Conservation (phyloP, 1,140 invertebrate genomes). For the Dendrolimus punctatus region DNA sequence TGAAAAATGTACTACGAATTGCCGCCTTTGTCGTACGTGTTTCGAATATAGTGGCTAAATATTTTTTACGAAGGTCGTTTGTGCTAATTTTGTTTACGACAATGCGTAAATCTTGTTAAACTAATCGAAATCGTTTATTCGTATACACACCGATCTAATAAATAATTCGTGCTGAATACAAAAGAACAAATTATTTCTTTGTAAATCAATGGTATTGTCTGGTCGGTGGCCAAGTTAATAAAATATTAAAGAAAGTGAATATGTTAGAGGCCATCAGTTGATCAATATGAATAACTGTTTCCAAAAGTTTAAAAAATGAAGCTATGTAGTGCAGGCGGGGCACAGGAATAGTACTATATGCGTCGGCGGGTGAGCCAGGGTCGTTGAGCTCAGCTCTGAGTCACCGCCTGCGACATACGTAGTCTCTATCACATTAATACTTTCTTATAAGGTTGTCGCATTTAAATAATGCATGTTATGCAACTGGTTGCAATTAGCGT, state of each 20-base stretch:
- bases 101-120: conserved; percentile 9
- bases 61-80: conserved; percentile 11
- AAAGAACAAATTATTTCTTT: conserved; percentile 1
- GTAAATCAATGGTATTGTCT: too few relatives aligned
- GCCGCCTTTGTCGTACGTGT: neutral
- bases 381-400: conserved; percentile 52
- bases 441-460: conserved; percentile 65
- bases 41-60: conserved; percentile 2
- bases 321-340: conserved; percentile 35
- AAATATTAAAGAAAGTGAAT: conserved; percentile 5
- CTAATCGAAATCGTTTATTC: conserved; percentile 8
- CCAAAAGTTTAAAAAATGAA: conserved; percentile 40
- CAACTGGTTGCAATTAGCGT: conserved; percentile 59
- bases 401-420: conserved; percentile 55
- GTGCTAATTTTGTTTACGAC: conserved; percentile 13
- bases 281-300: conserved; percentile 20
- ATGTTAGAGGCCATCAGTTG: conserved; percentile 4
- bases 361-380: conserved; percentile 40
- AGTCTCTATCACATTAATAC: conserved; percentile 62
- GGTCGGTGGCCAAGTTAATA: neutral
- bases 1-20: conserved; percentile 3
- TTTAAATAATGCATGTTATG: conserved; percentile 67
- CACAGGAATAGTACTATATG: conserved; percentile 40
- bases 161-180: conserved; percentile 5
- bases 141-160: neutral